phyloP scores from a whole-genome alignment of 2,797 vertebrate species.

The Cetoscarus ocellatus region DNA sequence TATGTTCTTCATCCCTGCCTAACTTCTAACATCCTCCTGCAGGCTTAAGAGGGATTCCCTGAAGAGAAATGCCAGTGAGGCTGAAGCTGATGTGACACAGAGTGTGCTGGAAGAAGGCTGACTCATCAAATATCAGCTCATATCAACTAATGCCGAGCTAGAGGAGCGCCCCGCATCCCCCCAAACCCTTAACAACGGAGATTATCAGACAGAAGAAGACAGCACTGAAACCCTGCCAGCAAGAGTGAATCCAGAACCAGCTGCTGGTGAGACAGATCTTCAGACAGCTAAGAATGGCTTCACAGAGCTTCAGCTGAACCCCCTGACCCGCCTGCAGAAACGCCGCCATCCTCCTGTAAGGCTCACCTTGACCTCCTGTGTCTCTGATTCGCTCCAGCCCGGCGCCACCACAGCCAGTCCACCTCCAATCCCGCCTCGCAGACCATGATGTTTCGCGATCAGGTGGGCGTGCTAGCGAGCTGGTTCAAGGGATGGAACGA shows the following conservation, averaged over 20 bases:
- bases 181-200: constrained; percentile 12
- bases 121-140: constrained; percentile 73
- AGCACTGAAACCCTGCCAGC: constrained; percentile 27
- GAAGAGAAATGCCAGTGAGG: constrained; percentile 75
- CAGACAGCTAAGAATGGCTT: constrained; percentile 54
- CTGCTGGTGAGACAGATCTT: constrained; percentile 14
- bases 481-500: constrained; percentile 99
- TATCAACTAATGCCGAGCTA: constrained; percentile 55
- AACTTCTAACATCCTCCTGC: constrained; percentile 54
- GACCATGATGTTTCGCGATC: constrained; percentile 99
- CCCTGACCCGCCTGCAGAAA: background rate
- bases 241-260: constrained; percentile 40
- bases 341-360: background rate
- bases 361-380: background rate
- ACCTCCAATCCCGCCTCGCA: constrained; percentile 36
- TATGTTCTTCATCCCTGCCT: background rate
- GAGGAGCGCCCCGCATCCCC: constrained; percentile 33
- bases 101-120: constrained; percentile 72
- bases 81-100: constrained; percentile 76
- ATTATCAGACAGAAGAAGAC: constrained; percentile 35
- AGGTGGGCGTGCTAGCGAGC: constrained; percentile 95
- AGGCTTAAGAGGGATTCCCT: constrained; percentile 79
- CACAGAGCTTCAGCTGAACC: constrained; percentile 46
- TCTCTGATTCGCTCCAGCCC: background rate
- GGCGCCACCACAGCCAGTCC: constrained; percentile 4